Percentiles rank a stretch among this genome's conserved stretches.
Conservation (phyloP, 2,113 vertebrate species). For the Ciconia stormi region DNA sequence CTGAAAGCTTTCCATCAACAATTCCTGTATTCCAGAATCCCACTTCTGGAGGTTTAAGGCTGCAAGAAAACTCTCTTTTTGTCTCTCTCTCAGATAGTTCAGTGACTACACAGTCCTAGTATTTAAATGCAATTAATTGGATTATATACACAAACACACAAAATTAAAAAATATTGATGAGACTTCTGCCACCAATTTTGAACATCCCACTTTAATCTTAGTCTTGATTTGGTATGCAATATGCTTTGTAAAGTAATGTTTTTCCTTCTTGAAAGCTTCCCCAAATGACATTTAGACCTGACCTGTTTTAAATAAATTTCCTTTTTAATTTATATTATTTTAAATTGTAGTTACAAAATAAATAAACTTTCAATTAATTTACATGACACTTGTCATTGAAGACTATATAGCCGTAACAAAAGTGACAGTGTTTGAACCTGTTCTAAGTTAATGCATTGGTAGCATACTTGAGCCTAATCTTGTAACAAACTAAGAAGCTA, state of each 20-base stretch:
- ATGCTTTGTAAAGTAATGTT: neutral
- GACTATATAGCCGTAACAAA: neutral
- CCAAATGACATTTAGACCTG: neutral
- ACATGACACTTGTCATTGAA: neutral
- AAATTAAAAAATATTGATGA: neutral
- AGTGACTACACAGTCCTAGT: neutral
- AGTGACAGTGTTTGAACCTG: neutral
- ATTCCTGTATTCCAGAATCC: neutral
- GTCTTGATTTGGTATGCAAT: neutral
- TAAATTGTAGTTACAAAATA: neutral
- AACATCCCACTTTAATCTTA: neutral
- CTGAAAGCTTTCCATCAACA: neutral
- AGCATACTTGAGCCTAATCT: neutral
- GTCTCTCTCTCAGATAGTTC: neutral
- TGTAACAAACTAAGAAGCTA: neutral
- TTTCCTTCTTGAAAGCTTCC: neutral
- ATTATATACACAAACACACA: neutral
- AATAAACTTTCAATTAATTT: neutral
- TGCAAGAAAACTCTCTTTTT: neutral
- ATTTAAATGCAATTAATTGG: neutral
- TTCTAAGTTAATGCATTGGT: neutral
- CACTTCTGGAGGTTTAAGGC: neutral
- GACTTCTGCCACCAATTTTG: neutral
- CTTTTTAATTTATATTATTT: neutral
- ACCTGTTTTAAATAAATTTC: neutral